phyloP scores from a whole-genome alignment of 2,888 invertebrate species.

The Cantharis flavilabris region DNA sequence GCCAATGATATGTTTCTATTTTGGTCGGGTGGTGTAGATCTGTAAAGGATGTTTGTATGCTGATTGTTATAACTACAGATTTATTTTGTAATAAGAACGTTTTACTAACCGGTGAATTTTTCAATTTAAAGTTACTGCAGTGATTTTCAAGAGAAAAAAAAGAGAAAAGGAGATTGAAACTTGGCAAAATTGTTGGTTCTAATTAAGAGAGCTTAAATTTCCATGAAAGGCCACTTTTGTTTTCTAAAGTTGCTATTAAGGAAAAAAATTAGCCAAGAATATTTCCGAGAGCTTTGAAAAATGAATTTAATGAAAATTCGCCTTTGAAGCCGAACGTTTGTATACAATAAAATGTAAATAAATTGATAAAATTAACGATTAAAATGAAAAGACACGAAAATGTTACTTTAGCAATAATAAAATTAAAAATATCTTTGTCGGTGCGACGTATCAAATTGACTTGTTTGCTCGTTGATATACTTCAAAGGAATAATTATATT shows the following conservation, averaged over 20 bases:
- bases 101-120: neutral
- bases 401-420: conserved; percentile 30
- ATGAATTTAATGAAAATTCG: neutral
- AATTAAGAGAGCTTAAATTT: neutral
- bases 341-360: conserved; percentile 28
- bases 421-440: conserved; percentile 37
- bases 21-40: no score
- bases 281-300: neutral
- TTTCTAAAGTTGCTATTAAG: neutral
- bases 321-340: conserved; percentile 4
- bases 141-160: neutral
- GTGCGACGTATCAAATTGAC: conserved; percentile 29
- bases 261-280: neutral
- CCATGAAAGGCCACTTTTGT: neutral
- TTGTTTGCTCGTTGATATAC: conserved; percentile 23
- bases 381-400: conserved; percentile 28
- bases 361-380: conserved; percentile 26
- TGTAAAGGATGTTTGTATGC: no score
- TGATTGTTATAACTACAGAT: no score
- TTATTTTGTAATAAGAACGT: no score
- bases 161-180: neutral
- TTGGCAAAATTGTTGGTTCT: neutral
- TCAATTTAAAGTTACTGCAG: neutral
- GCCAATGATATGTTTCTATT: no score
- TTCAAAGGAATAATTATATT: conserved; percentile 20